These are phyloP conservation scores for Sussaba pulchella DNA, from an alignment of 2,888 invertebrate species.

Conservation along the genomic window DNA sequence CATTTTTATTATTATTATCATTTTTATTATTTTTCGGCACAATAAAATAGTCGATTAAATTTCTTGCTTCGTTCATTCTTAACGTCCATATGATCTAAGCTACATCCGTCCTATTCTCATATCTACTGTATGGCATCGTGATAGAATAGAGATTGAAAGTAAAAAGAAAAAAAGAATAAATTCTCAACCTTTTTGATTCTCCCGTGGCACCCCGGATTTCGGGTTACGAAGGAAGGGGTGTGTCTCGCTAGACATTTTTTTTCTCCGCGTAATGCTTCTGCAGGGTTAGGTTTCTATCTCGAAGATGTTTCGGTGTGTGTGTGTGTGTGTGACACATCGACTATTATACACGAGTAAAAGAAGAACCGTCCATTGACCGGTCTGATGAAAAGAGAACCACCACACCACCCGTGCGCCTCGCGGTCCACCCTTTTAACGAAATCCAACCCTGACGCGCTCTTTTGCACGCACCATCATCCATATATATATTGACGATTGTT, in stretches of 20 bases:
- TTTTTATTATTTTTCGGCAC: neutral
- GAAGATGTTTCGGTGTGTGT: neutral
- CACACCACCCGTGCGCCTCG: conserved; percentile 5
- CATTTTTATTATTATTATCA: no score
- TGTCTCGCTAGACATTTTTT: conserved; percentile 53
- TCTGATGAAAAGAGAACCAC: conserved; percentile 72
- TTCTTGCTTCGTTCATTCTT: conserved; percentile 21
- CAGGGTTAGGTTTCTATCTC: conserved; percentile 20
- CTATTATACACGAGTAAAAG: conserved; percentile 26
- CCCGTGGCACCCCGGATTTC: conserved; percentile 30
- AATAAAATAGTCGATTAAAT: conserved; percentile 25
- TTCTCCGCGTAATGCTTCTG: conserved; percentile 42
- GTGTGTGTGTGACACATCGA: neutral
- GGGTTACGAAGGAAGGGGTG: conserved; percentile 53
- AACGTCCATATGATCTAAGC: neutral
- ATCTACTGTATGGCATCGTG: neutral
- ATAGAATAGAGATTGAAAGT: neutral
- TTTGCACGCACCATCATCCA: conserved; percentile 46
- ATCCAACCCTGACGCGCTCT: conserved; percentile 53
- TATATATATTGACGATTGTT: no score
- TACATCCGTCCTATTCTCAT: conserved; percentile 30
- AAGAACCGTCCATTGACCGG: conserved; percentile 72
- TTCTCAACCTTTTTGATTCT: conserved; percentile 16
- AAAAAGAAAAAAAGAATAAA: conserved; percentile 6
- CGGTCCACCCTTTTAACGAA: conserved; percentile 26